Base-by-base conservation (phyloP, 2,797 vertebrate species). In the Sciaenops ocellatus region DNA sequence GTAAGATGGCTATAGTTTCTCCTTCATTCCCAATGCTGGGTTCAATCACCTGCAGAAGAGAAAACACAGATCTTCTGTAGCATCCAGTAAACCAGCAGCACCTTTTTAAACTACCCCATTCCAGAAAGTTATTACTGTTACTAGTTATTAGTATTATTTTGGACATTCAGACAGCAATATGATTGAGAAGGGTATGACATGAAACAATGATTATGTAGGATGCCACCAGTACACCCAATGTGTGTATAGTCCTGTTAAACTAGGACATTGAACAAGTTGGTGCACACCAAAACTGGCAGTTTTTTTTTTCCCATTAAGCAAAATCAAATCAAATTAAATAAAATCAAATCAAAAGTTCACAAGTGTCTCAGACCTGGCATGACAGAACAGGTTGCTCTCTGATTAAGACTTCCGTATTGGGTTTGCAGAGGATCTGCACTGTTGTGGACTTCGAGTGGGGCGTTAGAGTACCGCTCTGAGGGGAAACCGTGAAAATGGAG, bases 41-140 rank as follows among this genome's bases (percentile, higher is more conserved):
- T 65, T 99, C 97, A 83, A 95, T 96, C 72, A 98, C 94, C 98
- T 99, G 89, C 1, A 80, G 26, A 48, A 48, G 11, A 67, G 9
- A 38, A 38, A 68, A 59, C 3, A 1, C 1, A 44, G 4, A 44
- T 15, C 13, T 20, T 60, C 6, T 28, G 12, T 10, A 42, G 30
- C 44, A 66, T 50, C 22, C 16, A 28, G 30, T 26, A 20, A 51
- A 48, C 24, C 48, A 56, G 0, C 17, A 52, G 48, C 8, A 55
- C 22, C 2, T 28, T 56, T 28, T 12, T 11, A 11, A 22, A 46
- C 54, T 16, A 52, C 11, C 34, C 50, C 17, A 62, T 52, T 24
- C 30, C 20, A 41, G 15, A 38, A 20, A 48, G 15, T 9, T 38
- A 9, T 38, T 38, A 38, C 34, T 38, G 34, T 9, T 2, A 38